A percentile compares a stretch with the other conserved stretches of the same genome.
Conservation (phyloP, 2,797 vertebrate genomes). For the Psittacula echo region DNA sequence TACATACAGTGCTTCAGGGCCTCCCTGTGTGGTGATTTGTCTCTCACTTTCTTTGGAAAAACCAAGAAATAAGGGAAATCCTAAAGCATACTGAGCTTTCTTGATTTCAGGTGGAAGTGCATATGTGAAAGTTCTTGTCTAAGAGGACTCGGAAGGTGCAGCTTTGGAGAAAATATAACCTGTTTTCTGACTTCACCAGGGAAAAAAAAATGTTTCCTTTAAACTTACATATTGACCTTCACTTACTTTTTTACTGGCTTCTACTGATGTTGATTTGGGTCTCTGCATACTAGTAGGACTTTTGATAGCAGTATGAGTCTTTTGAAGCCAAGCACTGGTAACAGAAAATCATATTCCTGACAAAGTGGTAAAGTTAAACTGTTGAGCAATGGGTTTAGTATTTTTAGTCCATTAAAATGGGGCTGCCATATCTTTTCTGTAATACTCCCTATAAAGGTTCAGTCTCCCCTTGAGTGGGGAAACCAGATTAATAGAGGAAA, state of each 20-base stretch:
- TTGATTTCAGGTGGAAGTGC: not conserved
- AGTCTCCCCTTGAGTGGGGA: not conserved
- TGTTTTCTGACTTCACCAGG: not conserved
- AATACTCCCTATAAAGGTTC: not conserved
- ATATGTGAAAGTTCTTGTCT: not conserved
- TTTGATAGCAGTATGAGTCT: not conserved
- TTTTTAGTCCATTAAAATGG: not conserved
- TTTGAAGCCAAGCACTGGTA: not conserved
- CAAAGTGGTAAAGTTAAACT: not conserved
- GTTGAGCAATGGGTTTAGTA: not conserved
- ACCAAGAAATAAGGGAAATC: not conserved
- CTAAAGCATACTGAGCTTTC: not conserved
- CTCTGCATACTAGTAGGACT: not conserved
- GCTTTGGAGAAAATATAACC: not conserved
- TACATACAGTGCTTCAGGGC: not conserved
- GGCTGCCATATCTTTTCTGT: not conserved
- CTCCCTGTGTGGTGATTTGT: not conserved
- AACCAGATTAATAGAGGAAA: not conserved
- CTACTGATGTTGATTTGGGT: not conserved
- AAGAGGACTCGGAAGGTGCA: not conserved
- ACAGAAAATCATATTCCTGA: not conserved
- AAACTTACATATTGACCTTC: not conserved
- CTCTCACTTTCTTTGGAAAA: not conserved
- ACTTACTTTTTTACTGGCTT: not conserved
- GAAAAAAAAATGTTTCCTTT: not conserved